Evolutionary conservation across 2,888 invertebrate species (phyloP).

Genomic region (Luperina nickerlii): DNA sequence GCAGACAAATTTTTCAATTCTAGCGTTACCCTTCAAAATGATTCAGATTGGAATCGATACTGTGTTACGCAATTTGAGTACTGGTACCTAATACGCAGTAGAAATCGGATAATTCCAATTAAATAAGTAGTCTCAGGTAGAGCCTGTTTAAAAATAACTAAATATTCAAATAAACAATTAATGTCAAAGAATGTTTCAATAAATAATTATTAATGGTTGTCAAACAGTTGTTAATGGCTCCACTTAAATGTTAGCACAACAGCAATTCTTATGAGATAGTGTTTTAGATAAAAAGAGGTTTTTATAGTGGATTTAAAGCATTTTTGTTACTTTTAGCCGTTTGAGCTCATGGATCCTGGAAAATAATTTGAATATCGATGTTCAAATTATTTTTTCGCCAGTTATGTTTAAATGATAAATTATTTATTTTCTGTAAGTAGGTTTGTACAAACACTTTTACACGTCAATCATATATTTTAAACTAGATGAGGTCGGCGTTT

Average conservation of each 20-base stretch:
- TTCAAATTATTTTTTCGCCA: too few species aligned
- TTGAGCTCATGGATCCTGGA: too few species aligned
- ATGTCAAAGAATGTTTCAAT: background rate
- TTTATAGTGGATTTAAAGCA: background rate
- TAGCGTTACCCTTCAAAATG: too few species aligned
- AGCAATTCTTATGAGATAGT: background rate
- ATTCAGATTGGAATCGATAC: too few species aligned
- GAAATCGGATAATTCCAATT: background rate
- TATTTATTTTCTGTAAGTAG: too few species aligned
- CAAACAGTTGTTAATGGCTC: slow-evolving; percentile 17
- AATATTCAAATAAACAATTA: background rate
- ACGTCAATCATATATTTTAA: too few species aligned
- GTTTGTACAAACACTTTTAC: too few species aligned
- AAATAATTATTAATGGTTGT: slow-evolving; percentile 12
- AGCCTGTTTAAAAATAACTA: slow-evolving; percentile 7
- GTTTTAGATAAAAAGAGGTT: background rate
- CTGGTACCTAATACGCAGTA: background rate
- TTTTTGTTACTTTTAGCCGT: background rate
- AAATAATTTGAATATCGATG: background rate
- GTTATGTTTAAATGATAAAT: too few species aligned
- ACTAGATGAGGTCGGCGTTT: too few species aligned
- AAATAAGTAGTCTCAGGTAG: background rate
- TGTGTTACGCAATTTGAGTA: too few species aligned
- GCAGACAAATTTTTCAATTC: too few species aligned
- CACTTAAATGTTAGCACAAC: slow-evolving; percentile 15